A percentile compares a stretch with the other conserved stretches of the same genome.
Evolutionary conservation across 1,140 invertebrate species (phyloP).

Genomic region (Antheraea pernyi): DNA sequence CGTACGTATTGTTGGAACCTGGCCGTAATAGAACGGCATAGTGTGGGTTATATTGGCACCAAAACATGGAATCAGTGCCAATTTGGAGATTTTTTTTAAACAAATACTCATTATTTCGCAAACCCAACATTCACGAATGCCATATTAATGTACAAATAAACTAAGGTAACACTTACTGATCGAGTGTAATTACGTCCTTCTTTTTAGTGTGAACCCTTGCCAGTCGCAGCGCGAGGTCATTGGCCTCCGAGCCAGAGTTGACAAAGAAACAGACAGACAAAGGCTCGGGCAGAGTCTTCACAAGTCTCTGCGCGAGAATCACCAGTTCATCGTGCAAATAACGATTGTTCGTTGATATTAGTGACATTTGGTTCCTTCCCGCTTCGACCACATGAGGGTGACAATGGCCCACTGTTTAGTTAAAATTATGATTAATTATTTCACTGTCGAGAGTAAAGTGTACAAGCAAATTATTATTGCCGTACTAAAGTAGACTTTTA

Average conservation of each 20-base stretch:
- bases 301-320: slow-evolving; percentile 91
- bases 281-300: slow-evolving; percentile 88
- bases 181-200: slow-evolving; percentile 94
- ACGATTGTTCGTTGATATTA: slow-evolving; percentile 95
- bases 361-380: slow-evolving; percentile 92
- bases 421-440: slow-evolving; percentile 11
- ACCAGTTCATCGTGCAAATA: slow-evolving; percentile 98
- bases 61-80: too few species aligned
- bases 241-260: slow-evolving; percentile 99
- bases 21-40: neutral
- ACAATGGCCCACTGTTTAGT: slow-evolving; percentile 94
- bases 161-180: slow-evolving; percentile 89
- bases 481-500: too few species aligned
- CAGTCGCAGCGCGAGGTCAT: slow-evolving; percentile 96
- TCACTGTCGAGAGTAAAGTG: too few species aligned
- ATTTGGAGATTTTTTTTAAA: neutral
- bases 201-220: slow-evolving; percentile 93
- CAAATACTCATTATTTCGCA: neutral
- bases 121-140: neutral
- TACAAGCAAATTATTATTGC: too few species aligned
- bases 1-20: neutral
- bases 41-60: neutral
- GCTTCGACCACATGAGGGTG: slow-evolving; percentile 96
- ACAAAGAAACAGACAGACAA: slow-evolving; percentile 98
- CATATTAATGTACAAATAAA: neutral